Evolutionary conservation across 2,888 invertebrate genomes (phyloP).

Genomic region (Ceramica pisi): DNA sequence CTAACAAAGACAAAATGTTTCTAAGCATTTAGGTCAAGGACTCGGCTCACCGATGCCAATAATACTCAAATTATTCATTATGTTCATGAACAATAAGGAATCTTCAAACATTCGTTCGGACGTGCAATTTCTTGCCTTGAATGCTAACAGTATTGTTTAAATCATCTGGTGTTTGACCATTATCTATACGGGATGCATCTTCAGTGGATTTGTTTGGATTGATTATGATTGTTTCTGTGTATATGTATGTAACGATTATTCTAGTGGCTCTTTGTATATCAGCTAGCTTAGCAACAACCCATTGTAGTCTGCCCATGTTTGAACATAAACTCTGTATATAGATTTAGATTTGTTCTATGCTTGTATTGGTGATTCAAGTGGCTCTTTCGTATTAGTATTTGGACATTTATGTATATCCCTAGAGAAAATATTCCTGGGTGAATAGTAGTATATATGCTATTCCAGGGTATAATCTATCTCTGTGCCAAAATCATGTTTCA

Average conservation of each 20-base stretch:
- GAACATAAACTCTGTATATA: background rate
- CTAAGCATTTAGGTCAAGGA: slow-evolving; percentile 42
- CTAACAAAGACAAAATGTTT: slow-evolving; percentile 24
- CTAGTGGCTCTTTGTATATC: background rate
- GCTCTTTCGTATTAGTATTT: background rate
- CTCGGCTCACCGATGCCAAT: slow-evolving; percentile 32
- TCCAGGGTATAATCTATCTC: no score
- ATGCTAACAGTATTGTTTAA: slow-evolving; percentile 21
- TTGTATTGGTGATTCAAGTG: background rate
- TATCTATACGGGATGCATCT: background rate
- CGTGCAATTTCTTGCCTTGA: slow-evolving; percentile 12
- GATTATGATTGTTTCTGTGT: background rate
- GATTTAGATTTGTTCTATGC: background rate
- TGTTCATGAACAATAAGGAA: slow-evolving; percentile 48
- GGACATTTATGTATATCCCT: no score
- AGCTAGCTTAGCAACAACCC: background rate
- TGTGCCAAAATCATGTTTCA: no score
- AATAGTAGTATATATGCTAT: no score
- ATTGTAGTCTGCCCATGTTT: background rate
- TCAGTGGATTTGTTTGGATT: background rate
- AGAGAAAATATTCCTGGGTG: no score
- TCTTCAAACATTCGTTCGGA: slow-evolving; percentile 25
- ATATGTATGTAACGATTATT: background rate
- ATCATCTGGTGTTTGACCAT: background rate
- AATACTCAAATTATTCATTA: slow-evolving; percentile 49